Evolutionary conservation across 2,113 vertebrate species (phyloP), one percentile per base, ranked within the genome.

Genomic region (Cyphomyrus discorhynchus): DNA sequence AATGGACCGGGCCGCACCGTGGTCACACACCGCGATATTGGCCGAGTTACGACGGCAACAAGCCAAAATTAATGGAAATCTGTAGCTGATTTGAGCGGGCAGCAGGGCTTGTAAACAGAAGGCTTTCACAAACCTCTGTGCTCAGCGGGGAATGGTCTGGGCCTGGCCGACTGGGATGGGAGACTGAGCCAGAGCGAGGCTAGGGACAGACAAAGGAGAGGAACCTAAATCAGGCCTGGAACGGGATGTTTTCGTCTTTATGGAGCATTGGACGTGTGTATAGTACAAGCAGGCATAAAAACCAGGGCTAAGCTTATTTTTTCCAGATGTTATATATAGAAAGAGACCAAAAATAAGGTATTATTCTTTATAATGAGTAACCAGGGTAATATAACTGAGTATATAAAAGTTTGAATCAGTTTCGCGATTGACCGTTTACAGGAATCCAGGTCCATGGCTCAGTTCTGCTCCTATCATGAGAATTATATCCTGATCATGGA

Each of bases 271-370:
- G n/a, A 87, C 19, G 31, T 35, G 47, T 42, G 50, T 31, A 42
- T 87, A 53, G 50, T 58, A 53, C 84, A 53, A 89, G 91, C 92
- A 49, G 77, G 39, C 89, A 94, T 94, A 93, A 95, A 96, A 96
- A 95, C 93, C 96, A 96, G 94, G 93, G 92, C 91, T 94, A 90
- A 56, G 88, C 96, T 96, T 96, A 95, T 96, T 96, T 96, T 95
- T 93, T 80, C 31, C 92, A 95, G 94, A 93, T 92, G 94, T 93
- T 92, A 93, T 94, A 95, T 93, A 94, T 95, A 93, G 94, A 95
- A 95, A 89, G 66, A 93, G 94, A 93, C 95, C 13, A 88, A 87
- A 91, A 80, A 42, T 80, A 80, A 80, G 35, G 35, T 8, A 95
- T 94, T 95, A 95, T 94, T 92, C 91, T 93, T 95, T 94, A 95